Evolutionary conservation across 1,140 invertebrate species (phyloP).

Genomic region (Neodiprion lecontei): DNA sequence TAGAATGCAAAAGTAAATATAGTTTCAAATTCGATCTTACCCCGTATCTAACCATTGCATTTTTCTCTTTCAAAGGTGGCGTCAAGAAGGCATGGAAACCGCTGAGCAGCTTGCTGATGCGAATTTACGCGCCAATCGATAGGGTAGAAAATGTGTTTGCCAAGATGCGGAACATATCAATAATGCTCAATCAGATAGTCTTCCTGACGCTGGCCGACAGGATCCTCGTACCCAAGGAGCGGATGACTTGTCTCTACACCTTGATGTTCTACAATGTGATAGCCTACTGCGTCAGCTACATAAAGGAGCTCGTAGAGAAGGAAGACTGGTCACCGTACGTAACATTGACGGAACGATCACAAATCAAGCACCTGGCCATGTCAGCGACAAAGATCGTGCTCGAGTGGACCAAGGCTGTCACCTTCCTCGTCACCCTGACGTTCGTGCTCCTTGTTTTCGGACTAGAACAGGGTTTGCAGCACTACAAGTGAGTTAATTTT

Average conservation of each 20-base stretch:
- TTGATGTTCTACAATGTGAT: slow-evolving; percentile 84
- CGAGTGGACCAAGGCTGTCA: slow-evolving; percentile 83
- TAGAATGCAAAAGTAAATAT: too few relatives aligned
- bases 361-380: slow-evolving; percentile 80
- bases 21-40: too few relatives aligned
- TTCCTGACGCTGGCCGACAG: slow-evolving; percentile 78
- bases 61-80: slow-evolving; percentile 50
- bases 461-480: slow-evolving; percentile 75
- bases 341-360: slow-evolving; percentile 74
- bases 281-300: slow-evolving; percentile 77
- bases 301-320: slow-evolving; percentile 75
- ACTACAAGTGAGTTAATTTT: slow-evolving; percentile 63
- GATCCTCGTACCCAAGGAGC: slow-evolving; percentile 67
- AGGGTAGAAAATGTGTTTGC: slow-evolving; percentile 68
- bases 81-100: slow-evolving; percentile 57
- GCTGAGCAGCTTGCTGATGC: slow-evolving; percentile 54
- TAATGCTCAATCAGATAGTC: slow-evolving; percentile 72
- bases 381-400: slow-evolving; percentile 81
- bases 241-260: slow-evolving; percentile 75
- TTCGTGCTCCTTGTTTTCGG: slow-evolving; percentile 79
- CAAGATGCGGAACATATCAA: slow-evolving; percentile 71
- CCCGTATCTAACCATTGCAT: not conserved
- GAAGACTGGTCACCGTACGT: slow-evolving; percentile 80
- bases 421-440: slow-evolving; percentile 80
- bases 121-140: slow-evolving; percentile 66